Evolutionary conservation across 1,140 invertebrate genomes (phyloP).

Genomic region (Pollicipes pollicipes): DNA sequence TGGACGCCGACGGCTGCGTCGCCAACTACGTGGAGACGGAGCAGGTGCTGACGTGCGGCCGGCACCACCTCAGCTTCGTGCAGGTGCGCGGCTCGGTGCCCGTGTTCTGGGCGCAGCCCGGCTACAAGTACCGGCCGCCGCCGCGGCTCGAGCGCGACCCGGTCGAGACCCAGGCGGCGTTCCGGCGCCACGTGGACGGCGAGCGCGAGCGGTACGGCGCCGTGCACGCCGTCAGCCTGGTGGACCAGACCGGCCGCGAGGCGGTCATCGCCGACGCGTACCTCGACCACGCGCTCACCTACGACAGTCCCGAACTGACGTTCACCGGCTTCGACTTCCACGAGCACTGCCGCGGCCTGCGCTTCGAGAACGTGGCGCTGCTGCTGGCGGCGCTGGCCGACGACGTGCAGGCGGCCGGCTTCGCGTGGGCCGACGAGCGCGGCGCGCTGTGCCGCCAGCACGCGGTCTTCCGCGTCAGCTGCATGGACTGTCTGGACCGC

Average conservation of each 20-base stretch:
- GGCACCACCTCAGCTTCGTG: slow-evolving; percentile 76
- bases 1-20: slow-evolving; percentile 73
- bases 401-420: slow-evolving; percentile 55
- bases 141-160: slow-evolving; percentile 55
- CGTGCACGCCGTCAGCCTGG: slow-evolving; percentile 70
- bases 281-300: slow-evolving; percentile 63
- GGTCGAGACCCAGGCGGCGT: slow-evolving; percentile 68
- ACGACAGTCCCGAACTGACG: slow-evolving; percentile 59
- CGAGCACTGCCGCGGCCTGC: slow-evolving; percentile 70
- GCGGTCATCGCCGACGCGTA: slow-evolving; percentile 81
- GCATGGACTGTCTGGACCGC: slow-evolving; percentile 89
- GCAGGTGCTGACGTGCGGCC: slow-evolving; percentile 65
- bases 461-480: slow-evolving; percentile 84
- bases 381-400: slow-evolving; percentile 60
- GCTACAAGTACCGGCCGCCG: slow-evolving; percentile 85
- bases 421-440: slow-evolving; percentile 82
- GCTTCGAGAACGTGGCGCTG: slow-evolving; percentile 86
- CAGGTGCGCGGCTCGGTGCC: slow-evolving; percentile 85
- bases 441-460: slow-evolving; percentile 79
- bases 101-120: slow-evolving; percentile 92
- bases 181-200: slow-evolving; percentile 72
- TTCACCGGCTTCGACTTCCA: slow-evolving; percentile 97
- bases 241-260: slow-evolving; percentile 84
- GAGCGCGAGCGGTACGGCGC: slow-evolving; percentile 60
- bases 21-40: slow-evolving; percentile 95